Evolutionary conservation across 2,797 vertebrate species (phyloP).

Genomic region (Rhabdophis nuchalis): DNA sequence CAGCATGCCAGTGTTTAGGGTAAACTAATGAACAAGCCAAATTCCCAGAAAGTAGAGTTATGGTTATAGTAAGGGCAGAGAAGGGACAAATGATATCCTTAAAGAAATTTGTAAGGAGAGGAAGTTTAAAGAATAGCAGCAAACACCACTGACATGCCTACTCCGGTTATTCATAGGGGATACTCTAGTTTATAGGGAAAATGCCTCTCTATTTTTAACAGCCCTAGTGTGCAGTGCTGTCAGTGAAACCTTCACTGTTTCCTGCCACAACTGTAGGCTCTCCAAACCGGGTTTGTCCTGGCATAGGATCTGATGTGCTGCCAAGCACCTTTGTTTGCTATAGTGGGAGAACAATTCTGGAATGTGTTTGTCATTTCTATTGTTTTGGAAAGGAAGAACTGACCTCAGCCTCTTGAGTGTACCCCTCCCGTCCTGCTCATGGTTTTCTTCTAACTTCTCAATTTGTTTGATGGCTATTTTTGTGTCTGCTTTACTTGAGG

Average conservation of each 20-base stretch:
- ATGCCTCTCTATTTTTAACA: conserved; percentile 17
- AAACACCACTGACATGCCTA: background rate
- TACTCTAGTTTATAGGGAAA: conserved; percentile 13
- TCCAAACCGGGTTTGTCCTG: background rate
- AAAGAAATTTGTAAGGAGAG: background rate
- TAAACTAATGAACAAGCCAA: background rate
- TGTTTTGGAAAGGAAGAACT: conserved; percentile 25
- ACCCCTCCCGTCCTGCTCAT: background rate
- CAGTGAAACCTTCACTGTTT: conserved; percentile 22
- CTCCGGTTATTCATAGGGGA: background rate
- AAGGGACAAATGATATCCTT: background rate
- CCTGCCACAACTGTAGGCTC: conserved; percentile 17
- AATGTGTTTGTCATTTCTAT: background rate
- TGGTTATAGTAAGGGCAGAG: background rate
- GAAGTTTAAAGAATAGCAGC: background rate
- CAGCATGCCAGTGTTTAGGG: background rate
- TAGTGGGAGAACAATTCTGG: conserved; percentile 12
- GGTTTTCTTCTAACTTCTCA: conserved; percentile 1
- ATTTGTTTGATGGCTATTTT: conserved; percentile 28
- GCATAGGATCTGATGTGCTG: background rate
- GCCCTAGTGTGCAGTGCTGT: background rate
- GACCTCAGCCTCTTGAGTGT: conserved; percentile 25
- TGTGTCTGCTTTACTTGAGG: conserved; percentile 37
- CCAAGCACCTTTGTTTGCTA: background rate
- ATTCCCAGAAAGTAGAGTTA: background rate